A percentile compares a stretch with the other conserved stretches of the same genome.
These are phyloP conservation scores for Lates japonicus DNA, from an alignment of 2,797 vertebrate genomes.

Conservation along the genomic window DNA sequence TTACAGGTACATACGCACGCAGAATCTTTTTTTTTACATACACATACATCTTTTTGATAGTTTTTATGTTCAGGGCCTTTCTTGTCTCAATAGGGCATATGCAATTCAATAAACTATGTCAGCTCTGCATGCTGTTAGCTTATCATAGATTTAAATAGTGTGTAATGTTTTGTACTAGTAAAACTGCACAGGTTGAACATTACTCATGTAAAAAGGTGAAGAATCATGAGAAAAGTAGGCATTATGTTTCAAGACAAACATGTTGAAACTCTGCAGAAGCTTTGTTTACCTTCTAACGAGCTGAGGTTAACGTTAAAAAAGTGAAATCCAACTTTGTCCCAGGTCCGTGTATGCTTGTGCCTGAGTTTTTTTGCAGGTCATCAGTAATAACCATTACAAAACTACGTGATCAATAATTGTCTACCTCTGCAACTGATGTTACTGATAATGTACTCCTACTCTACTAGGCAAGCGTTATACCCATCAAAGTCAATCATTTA, in stretches of 20 bases:
- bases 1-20: constrained; percentile 47
- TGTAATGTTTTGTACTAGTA: neutral
- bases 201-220: neutral
- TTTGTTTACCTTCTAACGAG: no score
- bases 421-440: neutral
- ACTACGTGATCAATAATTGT: neutral
- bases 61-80: neutral
- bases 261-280: no score
- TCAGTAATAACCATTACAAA: neutral
- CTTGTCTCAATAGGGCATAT: neutral
- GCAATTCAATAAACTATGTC: neutral
- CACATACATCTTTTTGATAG: neutral
- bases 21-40: neutral
- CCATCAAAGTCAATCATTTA: neutral
- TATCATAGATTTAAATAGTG: neutral
- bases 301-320: no score
- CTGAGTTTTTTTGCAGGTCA: neutral
- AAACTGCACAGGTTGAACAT: neutral
- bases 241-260: neutral
- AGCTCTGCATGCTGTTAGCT: neutral
- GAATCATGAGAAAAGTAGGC: no score
- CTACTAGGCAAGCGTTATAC: neutral
- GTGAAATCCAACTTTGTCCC: neutral
- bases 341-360: neutral
- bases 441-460: neutral